Conservation (phyloP, 2,888 invertebrate species). For the Adela reaumurella region DNA sequence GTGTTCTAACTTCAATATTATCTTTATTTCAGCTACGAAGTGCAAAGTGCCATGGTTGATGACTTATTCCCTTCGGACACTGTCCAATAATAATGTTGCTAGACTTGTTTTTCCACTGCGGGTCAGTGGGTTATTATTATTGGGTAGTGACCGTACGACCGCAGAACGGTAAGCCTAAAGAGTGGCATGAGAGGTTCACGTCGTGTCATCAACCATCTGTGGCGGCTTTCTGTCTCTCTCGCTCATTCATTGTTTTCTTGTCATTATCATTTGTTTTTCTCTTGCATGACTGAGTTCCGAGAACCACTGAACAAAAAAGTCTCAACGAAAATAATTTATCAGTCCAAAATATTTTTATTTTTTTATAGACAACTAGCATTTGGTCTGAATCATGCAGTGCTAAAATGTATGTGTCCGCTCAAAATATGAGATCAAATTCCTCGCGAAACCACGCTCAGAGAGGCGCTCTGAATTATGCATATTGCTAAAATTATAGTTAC, state of each 20-base stretch:
- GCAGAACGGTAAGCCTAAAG: neutral
- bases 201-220: neutral
- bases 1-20: constrained; percentile 16
- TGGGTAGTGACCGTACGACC: neutral
- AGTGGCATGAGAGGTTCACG: neutral
- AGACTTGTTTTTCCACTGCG: neutral
- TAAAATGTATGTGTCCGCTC: too few species aligned
- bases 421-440: too few species aligned
- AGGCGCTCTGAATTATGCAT: too few species aligned
- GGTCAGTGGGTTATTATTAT: neutral
- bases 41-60: constrained; percentile 90
- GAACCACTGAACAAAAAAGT: too few species aligned
- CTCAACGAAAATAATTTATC: too few species aligned
- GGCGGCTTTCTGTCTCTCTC: neutral
- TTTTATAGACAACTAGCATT: too few species aligned
- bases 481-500: too few species aligned
- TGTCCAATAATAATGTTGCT: constrained; percentile 1
- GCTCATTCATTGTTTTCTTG: neutral
- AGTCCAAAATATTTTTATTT: too few species aligned
- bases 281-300: too few species aligned
- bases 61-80: constrained; percentile 70
- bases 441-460: too few species aligned
- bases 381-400: too few species aligned
- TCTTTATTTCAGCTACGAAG: constrained; percentile 85
- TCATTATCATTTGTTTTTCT: too few species aligned